A percentile compares a stretch with the other conserved stretches of the same genome.
These are phyloP conservation scores for Nemurella pictetii DNA, from an alignment of 2,888 invertebrate genomes.

Conservation along the genomic window DNA sequence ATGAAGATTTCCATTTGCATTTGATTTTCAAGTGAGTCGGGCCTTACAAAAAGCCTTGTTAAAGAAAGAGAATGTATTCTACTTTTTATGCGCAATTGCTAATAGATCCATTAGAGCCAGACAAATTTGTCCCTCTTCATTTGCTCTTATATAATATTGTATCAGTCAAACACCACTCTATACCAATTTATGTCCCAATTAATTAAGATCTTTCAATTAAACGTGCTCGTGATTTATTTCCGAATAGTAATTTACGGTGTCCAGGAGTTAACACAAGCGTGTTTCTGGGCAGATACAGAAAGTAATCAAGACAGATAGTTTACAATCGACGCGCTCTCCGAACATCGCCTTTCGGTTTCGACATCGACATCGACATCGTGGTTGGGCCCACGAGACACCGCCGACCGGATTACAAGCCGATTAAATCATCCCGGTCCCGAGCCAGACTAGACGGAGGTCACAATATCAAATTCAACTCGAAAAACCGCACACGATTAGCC, in stretches of 20 bases:
- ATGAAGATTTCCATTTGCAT: not conserved
- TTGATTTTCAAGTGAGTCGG: not conserved
- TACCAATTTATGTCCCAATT: not conserved
- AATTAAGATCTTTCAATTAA: constrained; percentile 14
- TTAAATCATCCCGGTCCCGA: constrained; percentile 1
- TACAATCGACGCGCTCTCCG: not conserved
- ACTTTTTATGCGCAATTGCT: not conserved
- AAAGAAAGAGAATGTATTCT: not conserved
- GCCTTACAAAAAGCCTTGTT: not conserved
- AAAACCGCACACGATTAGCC: not conserved
- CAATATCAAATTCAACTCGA: not conserved
- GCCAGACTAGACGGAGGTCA: not conserved
- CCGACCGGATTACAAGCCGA: constrained; percentile 6
- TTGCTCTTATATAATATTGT: not conserved
- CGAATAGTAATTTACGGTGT: constrained; percentile 13
- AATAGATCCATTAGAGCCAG: not conserved
- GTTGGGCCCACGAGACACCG: not conserved
- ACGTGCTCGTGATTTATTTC: not conserved
- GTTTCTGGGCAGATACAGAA: not conserved
- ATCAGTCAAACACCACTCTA: not conserved
- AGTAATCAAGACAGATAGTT: constrained; percentile 10
- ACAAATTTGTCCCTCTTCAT: not conserved
- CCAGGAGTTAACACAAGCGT: constrained; percentile 5
- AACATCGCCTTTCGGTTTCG: not conserved
- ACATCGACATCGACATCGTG: no score